phyloP scores from a whole-genome alignment of 23 tunicate species.

The Botrylloides violaceus region DNA sequence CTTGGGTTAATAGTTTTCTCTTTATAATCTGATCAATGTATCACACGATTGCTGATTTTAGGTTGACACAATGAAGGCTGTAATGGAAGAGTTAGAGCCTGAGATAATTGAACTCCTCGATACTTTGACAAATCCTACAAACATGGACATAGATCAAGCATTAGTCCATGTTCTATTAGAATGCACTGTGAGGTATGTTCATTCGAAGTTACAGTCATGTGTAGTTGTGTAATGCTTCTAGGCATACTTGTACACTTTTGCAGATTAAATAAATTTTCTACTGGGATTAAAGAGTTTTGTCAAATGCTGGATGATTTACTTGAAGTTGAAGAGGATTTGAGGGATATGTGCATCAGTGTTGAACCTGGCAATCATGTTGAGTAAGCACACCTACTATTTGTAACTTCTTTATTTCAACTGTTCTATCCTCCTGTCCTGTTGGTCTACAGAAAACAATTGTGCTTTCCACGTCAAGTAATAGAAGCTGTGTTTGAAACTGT shows the following conservation, averaged over 20 bases:
- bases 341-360: slow-evolving; percentile 66
- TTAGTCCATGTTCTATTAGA: slow-evolving; percentile 70
- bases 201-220: too few species aligned
- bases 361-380: background rate
- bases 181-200: slow-evolving; percentile 43
- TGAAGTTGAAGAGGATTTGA: slow-evolving; percentile 64
- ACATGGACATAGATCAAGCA: slow-evolving; percentile 58
- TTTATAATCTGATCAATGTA: too few species aligned
- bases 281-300: slow-evolving; percentile 57
- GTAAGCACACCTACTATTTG: background rate
- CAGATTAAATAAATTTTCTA: slow-evolving; percentile 67
- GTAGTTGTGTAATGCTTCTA: too few species aligned
- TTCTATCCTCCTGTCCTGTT: background rate
- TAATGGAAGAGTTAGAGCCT: slow-evolving; percentile 42
- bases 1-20: too few species aligned
- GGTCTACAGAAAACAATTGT: background rate
- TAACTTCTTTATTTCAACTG: background rate
- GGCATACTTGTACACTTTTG: background rate
- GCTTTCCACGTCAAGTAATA: too few species aligned
- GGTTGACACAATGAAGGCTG: slow-evolving; percentile 31
- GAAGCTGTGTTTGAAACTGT: too few species aligned
- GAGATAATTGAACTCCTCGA: slow-evolving; percentile 39
- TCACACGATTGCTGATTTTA: too few species aligned
- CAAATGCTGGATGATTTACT: slow-evolving; percentile 53
- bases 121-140: slow-evolving; percentile 56